These are phyloP conservation scores for Apus apus DNA, from an alignment of 2,113 vertebrate species.

Conservation along the genomic window DNA sequence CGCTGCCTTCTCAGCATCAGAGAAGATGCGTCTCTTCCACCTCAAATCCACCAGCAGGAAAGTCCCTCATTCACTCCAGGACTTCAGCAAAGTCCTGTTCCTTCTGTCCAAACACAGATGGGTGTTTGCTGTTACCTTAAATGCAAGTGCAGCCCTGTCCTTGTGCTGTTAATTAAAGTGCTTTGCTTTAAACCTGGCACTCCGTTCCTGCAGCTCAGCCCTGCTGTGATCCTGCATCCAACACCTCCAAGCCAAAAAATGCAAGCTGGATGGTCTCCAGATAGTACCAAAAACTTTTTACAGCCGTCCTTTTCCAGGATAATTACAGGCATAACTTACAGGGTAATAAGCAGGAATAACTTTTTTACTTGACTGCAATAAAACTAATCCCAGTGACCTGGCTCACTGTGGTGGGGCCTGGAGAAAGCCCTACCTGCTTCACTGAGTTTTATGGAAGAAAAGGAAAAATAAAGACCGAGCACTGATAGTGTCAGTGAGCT, in stretches of 20 bases:
- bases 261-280: background rate
- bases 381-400: background rate
- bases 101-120: background rate
- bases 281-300: background rate
- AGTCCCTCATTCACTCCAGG: background rate
- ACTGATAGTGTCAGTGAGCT: background rate
- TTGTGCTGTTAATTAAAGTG: background rate
- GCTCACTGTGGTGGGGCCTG: rapidly evolving
- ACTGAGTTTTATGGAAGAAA: background rate
- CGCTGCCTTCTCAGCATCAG: rapidly evolving
- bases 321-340: background rate
- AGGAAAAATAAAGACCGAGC: background rate
- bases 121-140: background rate
- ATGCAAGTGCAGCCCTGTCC: background rate
- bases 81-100: background rate
- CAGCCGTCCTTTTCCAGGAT: background rate
- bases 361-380: background rate
- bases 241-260: background rate
- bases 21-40: background rate
- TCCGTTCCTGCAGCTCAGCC: background rate
- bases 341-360: background rate
- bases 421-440: background rate
- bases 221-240: background rate
- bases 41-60: background rate
- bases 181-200: background rate